Evolutionary conservation across 1,140 invertebrate genomes (phyloP), one percentile per base, ranked within the genome.

Genomic region (Drosophila rufa): DNA sequence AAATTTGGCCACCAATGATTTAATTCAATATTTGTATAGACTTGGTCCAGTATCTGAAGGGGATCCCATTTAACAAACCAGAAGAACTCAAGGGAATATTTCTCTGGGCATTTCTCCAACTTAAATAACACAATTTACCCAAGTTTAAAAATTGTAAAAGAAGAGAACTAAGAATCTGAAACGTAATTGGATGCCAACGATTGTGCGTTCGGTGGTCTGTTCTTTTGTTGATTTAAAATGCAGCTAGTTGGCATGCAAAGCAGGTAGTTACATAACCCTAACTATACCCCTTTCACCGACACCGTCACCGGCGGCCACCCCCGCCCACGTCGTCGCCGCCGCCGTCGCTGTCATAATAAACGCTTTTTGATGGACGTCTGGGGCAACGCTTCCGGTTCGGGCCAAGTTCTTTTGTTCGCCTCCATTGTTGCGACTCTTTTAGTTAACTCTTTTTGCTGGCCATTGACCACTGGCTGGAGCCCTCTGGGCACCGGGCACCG

Each of bases 361-460:
- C 38, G 56, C 17, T 60, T 38, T 68, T 43, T 53, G 46, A 50
- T 65, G 58, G 75, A 70, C 57, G 64, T 66, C 80, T 77, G 82
- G 75, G 71, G 67, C 76, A 83, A 89, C 53, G 77, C 68, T 89
- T 89, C 83, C 83, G 84, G 84, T 79, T 68, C 43, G 45, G 15
- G 43, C 60, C 61, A 51, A 30, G 42, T 50, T 48, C 11, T 43
- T 47, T 47, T 53, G 46, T 40, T 38, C 8, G 17, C 46, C 43
- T 15, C 12, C 11, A 45, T 62, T 40, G 40, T 57, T 65, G 51
- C 4, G 38, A n/a, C 22, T 47, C 33, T 48, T 68, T 17, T 6
- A 42, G 27, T 45, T 67, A 42, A 38, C 47, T 67, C 45, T 62
- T 62, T 27, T 62, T 27, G 30, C 40, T 66, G 65, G 65, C 42